Percentiles rank a stretch among this genome's conserved stretches.
These are phyloP conservation scores for Epinephelus cyanopodus DNA, from an alignment of 2,113 vertebrate genomes.

Conservation along the genomic window DNA sequence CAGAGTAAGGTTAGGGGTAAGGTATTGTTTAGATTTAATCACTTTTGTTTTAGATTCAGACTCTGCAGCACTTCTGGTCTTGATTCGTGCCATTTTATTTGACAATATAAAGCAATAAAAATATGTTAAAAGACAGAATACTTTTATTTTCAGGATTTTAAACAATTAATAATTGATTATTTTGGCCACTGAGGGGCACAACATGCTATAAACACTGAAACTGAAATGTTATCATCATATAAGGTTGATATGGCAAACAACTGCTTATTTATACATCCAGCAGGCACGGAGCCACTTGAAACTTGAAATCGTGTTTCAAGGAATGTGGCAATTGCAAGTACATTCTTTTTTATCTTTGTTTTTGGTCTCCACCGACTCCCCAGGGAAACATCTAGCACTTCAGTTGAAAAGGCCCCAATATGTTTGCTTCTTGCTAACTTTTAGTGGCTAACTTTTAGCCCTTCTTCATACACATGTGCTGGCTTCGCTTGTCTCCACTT, in stretches of 20 bases:
- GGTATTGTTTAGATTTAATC: not conserved
- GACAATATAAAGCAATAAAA: not conserved
- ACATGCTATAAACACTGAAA: not conserved
- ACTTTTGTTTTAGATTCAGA: not conserved
- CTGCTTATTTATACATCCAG: not conserved
- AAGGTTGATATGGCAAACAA: not conserved
- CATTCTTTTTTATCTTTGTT: not conserved
- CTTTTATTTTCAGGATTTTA: not conserved
- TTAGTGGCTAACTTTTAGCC: no score
- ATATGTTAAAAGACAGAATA: not conserved
- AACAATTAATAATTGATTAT: not conserved
- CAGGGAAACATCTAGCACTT: not conserved
- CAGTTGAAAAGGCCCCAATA: not conserved
- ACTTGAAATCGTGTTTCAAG: not conserved
- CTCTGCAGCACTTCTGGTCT: not conserved
- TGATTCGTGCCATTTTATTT: not conserved
- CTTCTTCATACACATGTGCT: no score
- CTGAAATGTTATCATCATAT: not conserved
- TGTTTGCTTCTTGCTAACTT: not conserved
- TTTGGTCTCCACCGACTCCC: not conserved
- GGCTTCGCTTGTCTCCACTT: no score
- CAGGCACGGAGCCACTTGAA: not conserved
- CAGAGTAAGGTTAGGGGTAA: not conserved
- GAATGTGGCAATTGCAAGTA: not conserved
- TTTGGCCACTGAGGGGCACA: not conserved